Conservation (phyloP, 2,888 invertebrate genomes). For the Protonemura montana region DNA sequence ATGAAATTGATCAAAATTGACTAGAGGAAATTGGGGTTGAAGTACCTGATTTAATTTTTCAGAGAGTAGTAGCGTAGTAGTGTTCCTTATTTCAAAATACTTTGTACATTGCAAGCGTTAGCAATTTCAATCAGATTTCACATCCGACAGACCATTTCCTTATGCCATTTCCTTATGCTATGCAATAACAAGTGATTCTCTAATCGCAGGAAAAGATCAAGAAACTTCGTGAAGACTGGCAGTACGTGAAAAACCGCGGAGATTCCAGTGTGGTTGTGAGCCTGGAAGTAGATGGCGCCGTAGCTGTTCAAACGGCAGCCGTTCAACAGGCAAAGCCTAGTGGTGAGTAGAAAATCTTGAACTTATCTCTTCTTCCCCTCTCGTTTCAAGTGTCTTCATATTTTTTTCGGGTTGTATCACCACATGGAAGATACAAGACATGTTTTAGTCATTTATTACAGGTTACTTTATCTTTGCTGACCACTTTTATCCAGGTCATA, state of each 20-base stretch:
- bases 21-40: too few relatives aligned
- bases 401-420: neutral
- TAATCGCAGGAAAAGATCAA: slow-evolving; percentile 61
- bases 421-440: neutral
- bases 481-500: neutral
- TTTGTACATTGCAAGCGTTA: too few relatives aligned
- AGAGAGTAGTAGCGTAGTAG: too few relatives aligned
- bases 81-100: too few relatives aligned
- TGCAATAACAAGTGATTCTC: neutral
- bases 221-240: slow-evolving; percentile 65
- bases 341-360: slow-evolving; percentile 15
- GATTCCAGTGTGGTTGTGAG: slow-evolving; percentile 51
- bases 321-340: slow-evolving; percentile 44
- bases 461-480: neutral
- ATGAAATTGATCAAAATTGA: too few relatives aligned
- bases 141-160: too few relatives aligned
- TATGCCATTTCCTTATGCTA: too few relatives aligned
- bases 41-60: too few relatives aligned
- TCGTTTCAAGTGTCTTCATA: neutral
- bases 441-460: neutral
- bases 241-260: slow-evolving; percentile 59
- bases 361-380: neutral
- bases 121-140: too few relatives aligned
- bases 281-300: slow-evolving; percentile 53
- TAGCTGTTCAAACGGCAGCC: slow-evolving; percentile 47